Conservation (phyloP, 2,113 vertebrate genomes). For the Paramormyrops kingsleyae region DNA sequence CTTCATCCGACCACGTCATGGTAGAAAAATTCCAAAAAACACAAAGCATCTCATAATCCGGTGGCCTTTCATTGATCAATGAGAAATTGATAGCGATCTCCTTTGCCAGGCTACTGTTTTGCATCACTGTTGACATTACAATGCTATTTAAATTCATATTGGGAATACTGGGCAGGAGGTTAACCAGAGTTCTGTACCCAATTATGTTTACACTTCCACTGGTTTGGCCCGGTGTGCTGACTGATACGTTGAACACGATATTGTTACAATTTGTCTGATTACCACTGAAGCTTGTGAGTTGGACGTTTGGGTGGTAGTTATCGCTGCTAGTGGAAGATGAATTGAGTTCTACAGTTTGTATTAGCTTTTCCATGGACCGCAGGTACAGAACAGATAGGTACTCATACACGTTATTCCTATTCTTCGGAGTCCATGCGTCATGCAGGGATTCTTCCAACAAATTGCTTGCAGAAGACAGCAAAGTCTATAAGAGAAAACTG, state of each 20-base stretch:
- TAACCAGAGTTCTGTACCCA: slow-evolving; percentile 55
- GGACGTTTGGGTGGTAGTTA: slow-evolving; percentile 29
- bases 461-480: slow-evolving; percentile 59
- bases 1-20: not conserved
- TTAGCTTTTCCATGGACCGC: slow-evolving; percentile 57
- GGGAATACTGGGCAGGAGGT: slow-evolving; percentile 32
- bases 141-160: slow-evolving; percentile 25
- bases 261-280: not conserved
- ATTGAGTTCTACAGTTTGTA: not conserved
- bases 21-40: slow-evolving; percentile 64
- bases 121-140: slow-evolving; percentile 61
- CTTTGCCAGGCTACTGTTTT: not conserved
- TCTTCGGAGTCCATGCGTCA: slow-evolving; percentile 23
- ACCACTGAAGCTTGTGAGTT: slow-evolving; percentile 39
- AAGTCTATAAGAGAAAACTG: slow-evolving; percentile 50
- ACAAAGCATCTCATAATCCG: slow-evolving; percentile 34
- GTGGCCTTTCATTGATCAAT: not conserved
- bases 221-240: slow-evolving; percentile 29
- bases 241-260: slow-evolving; percentile 31
- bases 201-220: slow-evolving; percentile 47
- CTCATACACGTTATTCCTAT: fast-evolving
- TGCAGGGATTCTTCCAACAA: slow-evolving; percentile 40
- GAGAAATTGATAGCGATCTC: slow-evolving; percentile 58
- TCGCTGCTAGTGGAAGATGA: fast-evolving
- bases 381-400: slow-evolving; percentile 55